Conservation (phyloP, 2,888 invertebrate genomes). For the Siphonodentalium dalli region DNA sequence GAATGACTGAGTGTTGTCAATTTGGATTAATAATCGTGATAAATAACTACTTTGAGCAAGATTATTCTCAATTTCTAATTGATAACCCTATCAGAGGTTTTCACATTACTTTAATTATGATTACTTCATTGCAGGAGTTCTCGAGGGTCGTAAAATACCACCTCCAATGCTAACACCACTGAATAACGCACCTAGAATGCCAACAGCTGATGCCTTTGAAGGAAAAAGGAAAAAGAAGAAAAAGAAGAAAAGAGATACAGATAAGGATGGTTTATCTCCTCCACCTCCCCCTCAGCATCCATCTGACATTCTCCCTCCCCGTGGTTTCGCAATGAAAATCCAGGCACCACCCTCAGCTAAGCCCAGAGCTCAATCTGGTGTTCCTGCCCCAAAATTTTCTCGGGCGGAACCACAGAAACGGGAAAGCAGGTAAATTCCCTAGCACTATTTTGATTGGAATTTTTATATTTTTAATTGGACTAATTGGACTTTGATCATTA, state of each 20-base stretch:
- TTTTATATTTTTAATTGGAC: no score
- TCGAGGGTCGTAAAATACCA: slow-evolving; percentile 52
- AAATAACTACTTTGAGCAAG: no score
- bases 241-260: slow-evolving; percentile 40
- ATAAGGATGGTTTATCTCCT: slow-evolving; percentile 37
- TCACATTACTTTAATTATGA: slow-evolving; percentile 2
- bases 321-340: slow-evolving; percentile 52
- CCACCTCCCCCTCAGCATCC: slow-evolving; percentile 37
- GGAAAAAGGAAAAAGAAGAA: slow-evolving; percentile 34
- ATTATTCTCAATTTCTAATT: no score
- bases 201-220: slow-evolving; percentile 32
- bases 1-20: no score
- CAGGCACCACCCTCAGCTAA: slow-evolving; percentile 49
- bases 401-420: slow-evolving; percentile 42
- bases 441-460: no score
- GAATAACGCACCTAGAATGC: slow-evolving; percentile 51
- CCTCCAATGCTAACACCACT: slow-evolving; percentile 55
- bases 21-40: no score
- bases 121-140: slow-evolving; percentile 33
- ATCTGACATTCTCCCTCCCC: slow-evolving; percentile 42
- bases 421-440: slow-evolving; percentile 32
- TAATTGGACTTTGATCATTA: no score
- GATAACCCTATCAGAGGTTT: no score
- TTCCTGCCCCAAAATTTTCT: slow-evolving; percentile 43
- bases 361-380: slow-evolving; percentile 39